These are phyloP conservation scores for Ivindomyrus marchei DNA, from an alignment of 2,113 vertebrate genomes.

Conservation along the genomic window DNA sequence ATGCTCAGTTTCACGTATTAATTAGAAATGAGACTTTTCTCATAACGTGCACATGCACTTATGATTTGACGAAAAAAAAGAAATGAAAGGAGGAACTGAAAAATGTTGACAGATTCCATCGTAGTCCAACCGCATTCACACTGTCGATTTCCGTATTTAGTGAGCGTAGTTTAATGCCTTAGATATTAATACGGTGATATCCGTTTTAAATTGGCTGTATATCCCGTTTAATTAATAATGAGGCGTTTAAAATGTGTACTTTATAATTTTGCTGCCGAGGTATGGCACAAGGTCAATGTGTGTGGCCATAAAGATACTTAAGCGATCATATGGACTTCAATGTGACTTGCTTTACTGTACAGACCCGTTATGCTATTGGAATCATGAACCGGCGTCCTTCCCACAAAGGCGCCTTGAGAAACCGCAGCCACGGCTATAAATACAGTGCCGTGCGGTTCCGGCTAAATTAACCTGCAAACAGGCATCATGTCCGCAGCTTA, in stretches of 20 bases:
- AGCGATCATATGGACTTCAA: neutral
- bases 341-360: neutral
- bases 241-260: neutral
- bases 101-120: neutral
- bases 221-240: neutral
- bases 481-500: neutral
- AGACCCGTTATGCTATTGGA: neutral
- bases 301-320: neutral
- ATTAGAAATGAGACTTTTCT: neutral
- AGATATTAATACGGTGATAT: neutral
- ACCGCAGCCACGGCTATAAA: neutral
- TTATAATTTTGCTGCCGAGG: neutral
- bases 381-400: neutral
- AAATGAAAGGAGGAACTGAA: conserved; percentile 10
- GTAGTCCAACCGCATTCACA: neutral
- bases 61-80: neutral
- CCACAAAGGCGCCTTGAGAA: neutral
- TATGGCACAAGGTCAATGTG: neutral
- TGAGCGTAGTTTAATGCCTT: too few relatives aligned
- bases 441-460: neutral
- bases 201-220: neutral
- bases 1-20: neutral
- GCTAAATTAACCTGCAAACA: neutral
- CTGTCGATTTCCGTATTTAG: neutral
- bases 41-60: neutral